These are phyloP conservation scores for Neolamprologus fasciatus DNA, from an alignment of 2,113 vertebrate species.

Conservation along the genomic window DNA sequence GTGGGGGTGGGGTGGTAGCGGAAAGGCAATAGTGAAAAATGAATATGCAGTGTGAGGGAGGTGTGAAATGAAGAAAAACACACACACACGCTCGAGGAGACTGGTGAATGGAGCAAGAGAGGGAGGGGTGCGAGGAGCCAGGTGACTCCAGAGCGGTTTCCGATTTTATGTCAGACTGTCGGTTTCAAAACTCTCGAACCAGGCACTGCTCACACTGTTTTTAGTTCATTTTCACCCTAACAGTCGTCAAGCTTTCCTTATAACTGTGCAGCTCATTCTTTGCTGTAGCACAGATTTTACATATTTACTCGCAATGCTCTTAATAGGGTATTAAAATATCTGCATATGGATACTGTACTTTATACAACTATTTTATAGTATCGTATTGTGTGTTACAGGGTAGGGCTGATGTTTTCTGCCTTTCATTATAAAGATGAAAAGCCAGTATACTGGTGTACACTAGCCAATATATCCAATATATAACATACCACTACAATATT, in stretches of 20 bases:
- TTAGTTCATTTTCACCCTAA: not conserved
- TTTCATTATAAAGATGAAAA: not conserved
- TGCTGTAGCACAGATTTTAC: not conserved
- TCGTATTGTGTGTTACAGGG: not conserved
- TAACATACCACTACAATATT: not conserved
- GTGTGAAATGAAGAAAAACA: constrained; percentile 43
- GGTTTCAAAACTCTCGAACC: not conserved
- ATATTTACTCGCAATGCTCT: not conserved
- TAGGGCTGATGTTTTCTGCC: not conserved
- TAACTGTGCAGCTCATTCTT: not conserved
- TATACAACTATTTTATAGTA: not conserved
- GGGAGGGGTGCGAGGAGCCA: not conserved
- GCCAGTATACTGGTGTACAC: not conserved
- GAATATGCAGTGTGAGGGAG: constrained; percentile 34
- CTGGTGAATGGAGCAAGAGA: not conserved
- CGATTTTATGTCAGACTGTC: not conserved
- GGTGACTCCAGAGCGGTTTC: not conserved
- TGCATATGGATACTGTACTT: not conserved
- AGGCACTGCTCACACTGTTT: not conserved
- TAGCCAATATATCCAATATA: not conserved
- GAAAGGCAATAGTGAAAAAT: constrained; percentile 29
- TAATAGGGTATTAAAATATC: not conserved
- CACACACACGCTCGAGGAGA: not conserved
- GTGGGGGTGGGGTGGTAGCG: constrained; percentile 2
- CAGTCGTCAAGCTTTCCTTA: not conserved